Evolutionary conservation across 2,888 invertebrate species (phyloP).

Genomic region (Cepaea hortensis): DNA sequence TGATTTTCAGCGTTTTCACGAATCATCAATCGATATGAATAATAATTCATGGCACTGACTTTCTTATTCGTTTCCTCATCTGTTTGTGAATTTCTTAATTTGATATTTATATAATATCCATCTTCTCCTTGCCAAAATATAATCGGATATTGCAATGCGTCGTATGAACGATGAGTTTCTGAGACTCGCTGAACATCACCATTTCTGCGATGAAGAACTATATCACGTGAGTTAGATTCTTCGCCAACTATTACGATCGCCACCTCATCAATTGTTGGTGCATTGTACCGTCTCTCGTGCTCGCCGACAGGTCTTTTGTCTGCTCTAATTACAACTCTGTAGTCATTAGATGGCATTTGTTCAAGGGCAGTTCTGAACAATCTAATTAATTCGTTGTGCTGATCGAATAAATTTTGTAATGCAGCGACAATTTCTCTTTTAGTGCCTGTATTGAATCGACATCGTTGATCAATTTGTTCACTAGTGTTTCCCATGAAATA

Average conservation of each 20-base stretch:
- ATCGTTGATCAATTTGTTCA: neutral
- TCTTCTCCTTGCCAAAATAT: conserved; percentile 45
- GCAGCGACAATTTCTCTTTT: neutral
- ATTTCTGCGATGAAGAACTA: conserved; percentile 5
- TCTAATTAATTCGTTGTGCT: neutral
- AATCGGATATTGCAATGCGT: neutral
- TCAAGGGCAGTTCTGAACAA: conserved; percentile 1
- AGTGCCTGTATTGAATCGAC: neutral
- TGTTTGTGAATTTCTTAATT: conserved; percentile 18
- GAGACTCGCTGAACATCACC: neutral
- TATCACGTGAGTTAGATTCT: conserved; percentile 5
- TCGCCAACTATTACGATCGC: neutral
- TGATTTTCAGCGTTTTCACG: too few species aligned
- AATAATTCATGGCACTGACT: conserved; percentile 46
- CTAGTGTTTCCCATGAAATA: neutral
- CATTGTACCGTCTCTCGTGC: neutral
- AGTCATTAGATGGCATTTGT: conserved; percentile 2
- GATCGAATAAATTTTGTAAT: neutral
- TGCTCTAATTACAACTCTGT: conserved; percentile 1
- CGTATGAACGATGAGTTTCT: neutral
- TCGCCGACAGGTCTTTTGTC: conserved; percentile 1
- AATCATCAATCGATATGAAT: conserved; percentile 42
- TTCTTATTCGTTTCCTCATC: conserved; percentile 57
- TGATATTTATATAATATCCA: conserved; percentile 49
- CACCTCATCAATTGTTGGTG: neutral